Base-by-base conservation (phyloP, 2,888 invertebrate genomes). In the Trachelus stipa region DNA sequence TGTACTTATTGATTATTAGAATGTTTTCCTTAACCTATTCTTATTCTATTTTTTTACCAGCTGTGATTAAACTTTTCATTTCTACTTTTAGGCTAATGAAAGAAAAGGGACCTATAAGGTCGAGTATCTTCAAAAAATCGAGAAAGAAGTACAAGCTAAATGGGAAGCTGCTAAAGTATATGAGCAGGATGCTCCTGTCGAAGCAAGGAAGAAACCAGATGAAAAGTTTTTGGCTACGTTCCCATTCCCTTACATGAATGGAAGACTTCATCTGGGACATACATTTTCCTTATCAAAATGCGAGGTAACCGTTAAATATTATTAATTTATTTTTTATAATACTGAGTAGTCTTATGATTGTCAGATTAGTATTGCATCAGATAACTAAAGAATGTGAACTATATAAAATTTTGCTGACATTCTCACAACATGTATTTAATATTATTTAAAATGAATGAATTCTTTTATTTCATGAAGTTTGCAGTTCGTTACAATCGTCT, bases 171-270 rank as follows among this genome's bases (percentile, higher is more conserved):
- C 95, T 78, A 96, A 96, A 88, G 93, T 95, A 56, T 97, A 96
- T 91, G 98, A 99, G 92, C 92, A 94, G 76, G 95, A 99, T 93
- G 98, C 97, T 3, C 96, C 96, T 0, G 88, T 90, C 30, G 92
- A 93, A 11, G 92, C 93, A 80, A 94, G 92, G 80, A 93, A 81
- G 15, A 84, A 93, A 86, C 91, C 92, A 30, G 92, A 94, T 87
- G 97, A 97, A 82, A 99, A 99, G 90, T 99, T 96, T 90, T 93
- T 98, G 84, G 96, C 96, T 68, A 98, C 98, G 3, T 99, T 99
- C 92, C 99, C 99, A 1, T 99, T 95, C 92, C 99, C 99, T 0
- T 99, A 99, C 90, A 99, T 99, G 99, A 99, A 99, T 93, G 99
- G 99, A 12, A 95, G 97, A 73, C 94, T 99, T 77, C 99, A 99